Conservation (phyloP, 2,113 vertebrate species). For the Labrus mixtus region DNA sequence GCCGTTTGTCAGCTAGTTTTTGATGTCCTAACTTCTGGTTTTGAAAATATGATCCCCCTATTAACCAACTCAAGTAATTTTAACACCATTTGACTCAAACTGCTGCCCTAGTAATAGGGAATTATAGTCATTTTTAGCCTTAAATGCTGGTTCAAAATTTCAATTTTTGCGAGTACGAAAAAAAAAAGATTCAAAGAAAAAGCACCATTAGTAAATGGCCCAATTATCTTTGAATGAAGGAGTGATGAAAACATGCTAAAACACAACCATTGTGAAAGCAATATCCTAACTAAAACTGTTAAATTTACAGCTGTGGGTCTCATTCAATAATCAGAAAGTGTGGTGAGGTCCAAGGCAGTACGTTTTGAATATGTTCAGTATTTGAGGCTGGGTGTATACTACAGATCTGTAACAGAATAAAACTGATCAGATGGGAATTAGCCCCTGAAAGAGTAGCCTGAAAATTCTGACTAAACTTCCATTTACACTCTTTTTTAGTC, state of each 20-base stretch:
- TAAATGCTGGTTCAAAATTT: not conserved
- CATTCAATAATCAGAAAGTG: not conserved
- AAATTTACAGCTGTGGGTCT: not conserved
- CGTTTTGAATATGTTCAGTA: not conserved
- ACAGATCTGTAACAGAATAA: slow-evolving; percentile 18
- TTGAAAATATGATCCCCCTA: not conserved
- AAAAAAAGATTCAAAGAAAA: not conserved
- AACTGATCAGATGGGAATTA: not conserved
- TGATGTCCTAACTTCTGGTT: not conserved
- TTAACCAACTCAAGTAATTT: too few relatives aligned
- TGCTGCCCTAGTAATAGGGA: not conserved
- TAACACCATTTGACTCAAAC: not conserved
- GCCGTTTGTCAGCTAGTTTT: too few relatives aligned
- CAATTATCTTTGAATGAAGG: not conserved
- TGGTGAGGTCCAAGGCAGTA: not conserved
- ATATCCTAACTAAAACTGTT: not conserved
- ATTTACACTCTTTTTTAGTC: too few relatives aligned
- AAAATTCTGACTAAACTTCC: slow-evolving; percentile 20
- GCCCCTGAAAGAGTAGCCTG: not conserved
- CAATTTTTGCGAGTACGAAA: not conserved
- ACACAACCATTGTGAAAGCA: not conserved
- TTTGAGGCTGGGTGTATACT: not conserved
- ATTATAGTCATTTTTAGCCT: slow-evolving; percentile 3
- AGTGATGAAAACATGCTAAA: not conserved
- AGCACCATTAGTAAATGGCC: not conserved